These are phyloP conservation scores for Cephus nigrinus DNA, from an alignment of 2,888 invertebrate genomes.

Conservation along the genomic window DNA sequence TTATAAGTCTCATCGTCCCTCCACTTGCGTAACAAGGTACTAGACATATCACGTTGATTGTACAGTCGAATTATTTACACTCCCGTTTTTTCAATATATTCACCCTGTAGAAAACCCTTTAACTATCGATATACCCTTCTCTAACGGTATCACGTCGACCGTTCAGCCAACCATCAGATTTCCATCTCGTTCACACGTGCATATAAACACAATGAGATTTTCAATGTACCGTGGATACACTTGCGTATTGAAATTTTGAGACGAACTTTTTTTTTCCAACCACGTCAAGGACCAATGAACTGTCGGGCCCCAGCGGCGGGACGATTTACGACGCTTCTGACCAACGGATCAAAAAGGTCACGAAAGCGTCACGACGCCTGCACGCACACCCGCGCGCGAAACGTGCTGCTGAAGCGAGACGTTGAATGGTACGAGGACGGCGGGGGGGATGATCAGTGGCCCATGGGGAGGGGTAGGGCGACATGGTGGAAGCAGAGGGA, in stretches of 20 bases:
- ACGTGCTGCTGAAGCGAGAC: constrained; percentile 35
- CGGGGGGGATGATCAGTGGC: constrained; percentile 22
- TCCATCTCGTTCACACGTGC: not conserved
- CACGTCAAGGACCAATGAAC: not conserved
- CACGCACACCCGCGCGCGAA: constrained; percentile 52
- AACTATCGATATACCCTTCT: not conserved
- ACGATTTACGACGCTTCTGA: not conserved
- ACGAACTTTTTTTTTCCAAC: not conserved
- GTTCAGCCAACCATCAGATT: not conserved
- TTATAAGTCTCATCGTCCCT: not conserved
- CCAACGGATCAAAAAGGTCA: constrained; percentile 22
- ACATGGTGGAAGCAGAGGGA: constrained; percentile 13
- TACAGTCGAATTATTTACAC: not conserved
- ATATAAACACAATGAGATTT: not conserved
- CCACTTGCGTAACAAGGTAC: not conserved
- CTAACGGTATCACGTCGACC: not conserved
- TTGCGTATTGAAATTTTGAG: not conserved
- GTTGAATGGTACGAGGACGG: constrained; percentile 22
- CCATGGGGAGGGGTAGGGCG: constrained; percentile 10
- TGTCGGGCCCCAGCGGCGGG: not conserved
- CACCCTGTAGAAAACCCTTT: not conserved
- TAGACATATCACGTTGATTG: not conserved
- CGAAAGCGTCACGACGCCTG: constrained; percentile 40
- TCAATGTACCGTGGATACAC: not conserved
- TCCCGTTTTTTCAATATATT: not conserved